Conservation (phyloP, 2,113 vertebrate species). For the Onychorhynchus coronatus region DNA sequence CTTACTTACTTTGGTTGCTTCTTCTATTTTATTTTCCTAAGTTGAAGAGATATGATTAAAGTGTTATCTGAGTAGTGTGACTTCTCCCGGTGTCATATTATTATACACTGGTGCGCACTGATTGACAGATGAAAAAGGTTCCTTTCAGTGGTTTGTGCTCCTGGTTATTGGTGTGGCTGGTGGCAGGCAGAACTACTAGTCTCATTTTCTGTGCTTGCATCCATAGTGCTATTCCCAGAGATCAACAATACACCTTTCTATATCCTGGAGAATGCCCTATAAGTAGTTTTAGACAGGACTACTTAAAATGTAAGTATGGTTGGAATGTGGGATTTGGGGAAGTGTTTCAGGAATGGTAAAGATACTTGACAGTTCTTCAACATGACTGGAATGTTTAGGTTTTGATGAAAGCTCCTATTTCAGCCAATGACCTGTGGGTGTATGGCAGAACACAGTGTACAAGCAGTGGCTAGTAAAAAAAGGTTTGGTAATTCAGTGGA, state of each 20-base stretch:
- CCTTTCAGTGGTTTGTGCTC: constrained; percentile 1
- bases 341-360: background rate
- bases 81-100: background rate
- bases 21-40: constrained; percentile 15
- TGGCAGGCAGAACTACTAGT: constrained; percentile 3
- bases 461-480: background rate
- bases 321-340: background rate
- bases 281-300: background rate
- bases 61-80: background rate
- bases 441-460: background rate
- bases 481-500: background rate
- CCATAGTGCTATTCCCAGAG: background rate
- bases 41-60: background rate
- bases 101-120: background rate
- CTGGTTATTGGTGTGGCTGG: background rate
- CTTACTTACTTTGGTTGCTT: background rate
- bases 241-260: background rate
- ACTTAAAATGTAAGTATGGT: background rate
- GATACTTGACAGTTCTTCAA: background rate
- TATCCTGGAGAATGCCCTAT: too few relatives aligned
- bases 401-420: background rate
- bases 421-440: background rate
- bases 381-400: background rate
- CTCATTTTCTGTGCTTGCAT: background rate
- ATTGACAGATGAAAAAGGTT: constrained; percentile 29